These are phyloP conservation scores for Phania funesta DNA, from an alignment of 2,888 invertebrate species.

Conservation along the genomic window DNA sequence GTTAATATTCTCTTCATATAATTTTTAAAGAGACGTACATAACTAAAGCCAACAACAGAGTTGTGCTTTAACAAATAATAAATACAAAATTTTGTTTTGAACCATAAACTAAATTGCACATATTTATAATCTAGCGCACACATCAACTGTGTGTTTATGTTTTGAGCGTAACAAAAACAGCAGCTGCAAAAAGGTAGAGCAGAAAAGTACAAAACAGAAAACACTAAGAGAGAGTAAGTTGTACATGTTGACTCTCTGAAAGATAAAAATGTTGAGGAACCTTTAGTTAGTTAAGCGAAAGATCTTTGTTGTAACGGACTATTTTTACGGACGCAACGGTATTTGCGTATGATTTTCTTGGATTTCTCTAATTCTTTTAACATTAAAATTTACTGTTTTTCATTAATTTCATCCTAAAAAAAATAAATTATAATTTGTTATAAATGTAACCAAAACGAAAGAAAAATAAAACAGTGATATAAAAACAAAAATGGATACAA, in stretches of 20 bases:
- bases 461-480: neutral
- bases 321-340: slow-evolving; percentile 61
- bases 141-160: neutral
- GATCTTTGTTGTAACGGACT: slow-evolving; percentile 68
- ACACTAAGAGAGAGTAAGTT: neutral
- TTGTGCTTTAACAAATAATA: neutral
- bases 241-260: slow-evolving; percentile 32
- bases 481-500: slow-evolving; percentile 48
- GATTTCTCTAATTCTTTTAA: slow-evolving; percentile 21
- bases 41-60: neutral
- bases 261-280: slow-evolving; percentile 51
- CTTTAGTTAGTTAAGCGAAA: slow-evolving; percentile 70
- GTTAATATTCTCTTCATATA: too few relatives aligned
- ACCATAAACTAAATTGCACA: neutral
- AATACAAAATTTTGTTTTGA: neutral
- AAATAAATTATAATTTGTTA: neutral
- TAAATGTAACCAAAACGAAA: neutral
- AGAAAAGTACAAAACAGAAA: slow-evolving; percentile 8
- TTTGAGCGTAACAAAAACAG: slow-evolving; percentile 21
- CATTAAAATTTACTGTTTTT: slow-evolving; percentile 12
- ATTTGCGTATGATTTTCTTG: slow-evolving; percentile 53
- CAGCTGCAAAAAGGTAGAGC: slow-evolving; percentile 41
- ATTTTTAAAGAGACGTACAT: neutral
- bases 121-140: neutral
- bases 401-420: slow-evolving; percentile 9